Conservation (phyloP, 2,888 invertebrate species). For the Ceramica pisi region DNA sequence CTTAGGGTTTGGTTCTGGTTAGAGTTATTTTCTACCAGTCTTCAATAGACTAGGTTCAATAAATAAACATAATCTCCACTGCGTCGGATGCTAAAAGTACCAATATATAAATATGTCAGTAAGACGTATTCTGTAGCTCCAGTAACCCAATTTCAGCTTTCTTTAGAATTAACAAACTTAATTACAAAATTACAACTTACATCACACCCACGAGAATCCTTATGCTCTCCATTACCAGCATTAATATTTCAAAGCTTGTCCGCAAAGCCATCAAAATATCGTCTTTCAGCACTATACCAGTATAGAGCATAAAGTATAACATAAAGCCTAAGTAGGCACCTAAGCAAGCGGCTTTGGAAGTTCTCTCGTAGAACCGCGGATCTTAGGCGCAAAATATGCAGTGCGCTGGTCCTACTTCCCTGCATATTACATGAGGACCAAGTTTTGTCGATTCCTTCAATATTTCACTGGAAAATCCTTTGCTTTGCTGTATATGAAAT, state of each 20-base stretch:
- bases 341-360: slow-evolving; percentile 71
- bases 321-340: slow-evolving; percentile 58
- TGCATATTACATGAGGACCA: slow-evolving; percentile 89
- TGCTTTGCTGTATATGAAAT: slow-evolving; percentile 65
- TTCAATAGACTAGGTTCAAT: too few species aligned
- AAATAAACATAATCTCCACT: too few species aligned
- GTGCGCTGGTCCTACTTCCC: slow-evolving; percentile 74
- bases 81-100: neutral
- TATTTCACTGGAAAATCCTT: slow-evolving; percentile 83
- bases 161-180: neutral
- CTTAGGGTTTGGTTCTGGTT: neutral
- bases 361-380: slow-evolving; percentile 75
- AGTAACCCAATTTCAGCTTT: neutral
- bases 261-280: slow-evolving; percentile 42
- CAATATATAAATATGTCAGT: neutral
- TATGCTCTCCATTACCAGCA: neutral
- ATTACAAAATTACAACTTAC: neutral
- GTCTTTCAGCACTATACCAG: slow-evolving; percentile 27
- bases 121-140: neutral
- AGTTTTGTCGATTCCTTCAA: slow-evolving; percentile 86
- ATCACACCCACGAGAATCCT: neutral
- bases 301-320: slow-evolving; percentile 46
- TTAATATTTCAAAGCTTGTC: slow-evolving; percentile 10
- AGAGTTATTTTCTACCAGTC: neutral
- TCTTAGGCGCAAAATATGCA: slow-evolving; percentile 82